Base-by-base conservation (phyloP, 2,113 vertebrate species). In the Australoheros scitulus region DNA sequence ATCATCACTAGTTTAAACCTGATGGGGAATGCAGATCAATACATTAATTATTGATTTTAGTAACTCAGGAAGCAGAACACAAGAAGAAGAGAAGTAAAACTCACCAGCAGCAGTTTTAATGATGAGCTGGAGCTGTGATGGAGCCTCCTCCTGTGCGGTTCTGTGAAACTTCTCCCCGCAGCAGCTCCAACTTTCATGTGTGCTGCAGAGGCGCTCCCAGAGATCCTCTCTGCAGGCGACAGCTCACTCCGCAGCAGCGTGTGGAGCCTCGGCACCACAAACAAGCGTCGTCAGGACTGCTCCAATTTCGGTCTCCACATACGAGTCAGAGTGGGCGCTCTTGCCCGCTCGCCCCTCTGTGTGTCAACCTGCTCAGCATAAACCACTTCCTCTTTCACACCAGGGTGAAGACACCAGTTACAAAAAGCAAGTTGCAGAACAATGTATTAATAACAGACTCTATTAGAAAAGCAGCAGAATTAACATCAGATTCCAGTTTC, bases 381-480 rank as follows among this genome's bases (percentile, higher is more conserved):
- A 83, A 82, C 87, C 82, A 72, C 91, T 87, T 89, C 87, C 86
- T 85, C 81, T 89, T 85, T 86, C 81, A 68, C 80, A 74, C 22
- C 60, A 63, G 15, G 5, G 13, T n/a, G 13, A 75, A 43, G 57
- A 70, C 26, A 43, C 14, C 29, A 24, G n/a, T 68, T 47, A 68
- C 22, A 68, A 68, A 50, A 79, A 38, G 29, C 0, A 7, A 56
- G 47, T 72, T 43, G 18, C 41, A n/a, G 13, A 65, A 47, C 22
- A 26, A 14, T 20, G 59, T 18, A 32, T 60, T 32, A 61, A 17
- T 29, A 61, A 61, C 7, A 68, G 38, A 11, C 38, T 41, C 38
- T 8, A 38, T 38, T 41, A 41, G 38, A 41, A 41, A 41, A 41
- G 10, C 11, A 41, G 2, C 11, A 14, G 9, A 43, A 43, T 4